phyloP scores from a whole-genome alignment of 2,888 invertebrate species.

The Andrena chrysosceles region DNA sequence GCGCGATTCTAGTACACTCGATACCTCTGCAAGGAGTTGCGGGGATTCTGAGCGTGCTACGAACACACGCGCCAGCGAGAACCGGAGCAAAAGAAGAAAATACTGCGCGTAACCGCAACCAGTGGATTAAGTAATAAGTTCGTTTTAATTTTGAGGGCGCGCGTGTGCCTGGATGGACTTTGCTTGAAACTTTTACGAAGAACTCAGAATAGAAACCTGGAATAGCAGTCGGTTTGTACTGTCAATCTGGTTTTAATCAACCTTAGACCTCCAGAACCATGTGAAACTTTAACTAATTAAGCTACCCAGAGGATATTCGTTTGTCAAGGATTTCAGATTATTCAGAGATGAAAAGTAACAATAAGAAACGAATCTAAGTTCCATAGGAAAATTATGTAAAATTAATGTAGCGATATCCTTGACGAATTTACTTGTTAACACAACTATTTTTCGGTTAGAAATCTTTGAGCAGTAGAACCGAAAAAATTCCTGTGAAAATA shows the following conservation, averaged over 20 bases:
- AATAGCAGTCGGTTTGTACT: not conserved
- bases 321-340: not conserved
- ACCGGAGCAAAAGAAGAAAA: slow-evolving; percentile 49
- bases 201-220: not conserved
- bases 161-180: not conserved
- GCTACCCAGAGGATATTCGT: not conserved
- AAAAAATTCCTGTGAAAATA: not conserved
- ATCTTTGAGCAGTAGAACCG: too few relatives aligned
- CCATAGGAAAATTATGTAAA: too few relatives aligned
- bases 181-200: not conserved
- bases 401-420: too few relatives aligned
- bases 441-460: too few relatives aligned
- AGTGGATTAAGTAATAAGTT: slow-evolving; percentile 37
- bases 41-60: slow-evolving; percentile 40
- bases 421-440: too few relatives aligned
- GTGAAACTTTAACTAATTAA: not conserved
- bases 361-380: too few relatives aligned
- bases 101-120: slow-evolving; percentile 32
- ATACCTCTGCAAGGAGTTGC: slow-evolving; percentile 53
- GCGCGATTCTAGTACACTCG: slow-evolving; percentile 47
- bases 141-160: slow-evolving; percentile 18
- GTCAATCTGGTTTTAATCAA: not conserved
- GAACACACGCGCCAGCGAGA: slow-evolving; percentile 31
- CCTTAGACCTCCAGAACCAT: not conserved
- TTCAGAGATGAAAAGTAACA: too few relatives aligned